Evolutionary conservation across 2,113 vertebrate species (phyloP).

Genomic region (Psephotus haematonotus): DNA sequence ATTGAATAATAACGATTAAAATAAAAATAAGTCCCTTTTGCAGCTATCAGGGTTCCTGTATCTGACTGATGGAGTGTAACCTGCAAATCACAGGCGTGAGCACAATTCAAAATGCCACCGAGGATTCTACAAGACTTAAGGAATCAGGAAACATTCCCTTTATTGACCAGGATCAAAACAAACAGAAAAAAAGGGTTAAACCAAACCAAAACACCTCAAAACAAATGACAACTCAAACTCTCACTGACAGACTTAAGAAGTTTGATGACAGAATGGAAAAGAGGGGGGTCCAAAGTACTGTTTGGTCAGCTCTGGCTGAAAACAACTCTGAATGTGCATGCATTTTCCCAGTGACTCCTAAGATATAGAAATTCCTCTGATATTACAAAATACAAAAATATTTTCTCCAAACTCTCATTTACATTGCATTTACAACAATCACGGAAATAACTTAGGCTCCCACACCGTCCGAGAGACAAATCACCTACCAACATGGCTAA

Average conservation of each 20-base stretch:
- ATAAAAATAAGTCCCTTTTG: slow-evolving; percentile 42
- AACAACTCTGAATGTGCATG: slow-evolving; percentile 83
- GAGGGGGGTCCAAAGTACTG: slow-evolving; percentile 69
- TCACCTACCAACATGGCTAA: slow-evolving; percentile 40
- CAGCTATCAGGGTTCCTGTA: slow-evolving; percentile 48
- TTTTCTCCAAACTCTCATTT: slow-evolving; percentile 93
- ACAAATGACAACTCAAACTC: slow-evolving; percentile 1
- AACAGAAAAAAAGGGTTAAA: background rate
- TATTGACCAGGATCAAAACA: slow-evolving; percentile 56
- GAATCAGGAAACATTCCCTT: slow-evolving; percentile 19
- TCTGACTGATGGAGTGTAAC: slow-evolving; percentile 57
- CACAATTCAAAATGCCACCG: slow-evolving; percentile 24
- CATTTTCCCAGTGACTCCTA: slow-evolving; percentile 87
- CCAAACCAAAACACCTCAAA: background rate
- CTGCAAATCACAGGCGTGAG: slow-evolving; percentile 43
- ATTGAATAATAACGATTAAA: background rate
- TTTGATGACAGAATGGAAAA: slow-evolving; percentile 42
- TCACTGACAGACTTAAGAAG: slow-evolving; percentile 56
- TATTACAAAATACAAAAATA: slow-evolving; percentile 91
- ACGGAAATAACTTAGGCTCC: slow-evolving; percentile 81
- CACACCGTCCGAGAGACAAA: slow-evolving; percentile 73
- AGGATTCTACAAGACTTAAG: slow-evolving; percentile 29
- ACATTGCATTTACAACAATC: slow-evolving; percentile 92
- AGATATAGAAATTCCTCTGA: slow-evolving; percentile 97
- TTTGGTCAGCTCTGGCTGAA: slow-evolving; percentile 82